Percentiles rank a stretch among this genome's conserved stretches.
These are phyloP conservation scores for Coilia nasus DNA, from an alignment of 2,797 vertebrate species.

Conservation along the genomic window DNA sequence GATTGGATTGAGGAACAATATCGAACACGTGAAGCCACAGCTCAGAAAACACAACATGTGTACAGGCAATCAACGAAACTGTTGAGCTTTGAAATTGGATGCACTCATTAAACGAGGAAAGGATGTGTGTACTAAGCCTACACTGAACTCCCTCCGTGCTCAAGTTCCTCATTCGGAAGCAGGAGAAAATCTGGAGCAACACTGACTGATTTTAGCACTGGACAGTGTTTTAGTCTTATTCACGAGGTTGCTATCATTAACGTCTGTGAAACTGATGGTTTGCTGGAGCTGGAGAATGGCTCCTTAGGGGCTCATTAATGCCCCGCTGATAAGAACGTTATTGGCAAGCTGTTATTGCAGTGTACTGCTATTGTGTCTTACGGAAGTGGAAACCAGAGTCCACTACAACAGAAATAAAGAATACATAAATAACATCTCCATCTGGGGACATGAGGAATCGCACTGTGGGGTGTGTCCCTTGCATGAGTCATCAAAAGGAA, in stretches of 20 bases:
- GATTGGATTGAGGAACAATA: not conserved
- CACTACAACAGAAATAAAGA: not conserved
- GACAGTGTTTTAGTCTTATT: not conserved
- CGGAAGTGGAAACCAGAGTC: not conserved
- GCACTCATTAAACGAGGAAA: not conserved
- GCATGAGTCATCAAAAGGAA: not conserved
- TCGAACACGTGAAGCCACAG: not conserved
- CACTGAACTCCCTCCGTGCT: not conserved
- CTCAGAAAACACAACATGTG: not conserved
- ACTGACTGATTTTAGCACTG: not conserved
- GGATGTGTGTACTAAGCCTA: not conserved
- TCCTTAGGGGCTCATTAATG: not conserved
- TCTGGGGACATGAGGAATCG: not conserved
- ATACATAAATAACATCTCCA: not conserved
- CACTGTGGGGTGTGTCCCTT: not conserved
- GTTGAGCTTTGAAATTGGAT: conserved; percentile 18
- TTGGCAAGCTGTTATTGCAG: not conserved
- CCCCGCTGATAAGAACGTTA: not conserved
- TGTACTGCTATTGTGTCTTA: not conserved
- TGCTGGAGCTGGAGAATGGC: not conserved
- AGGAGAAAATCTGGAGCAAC: not conserved
- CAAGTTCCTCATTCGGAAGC: not conserved
- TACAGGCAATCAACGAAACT: not conserved
- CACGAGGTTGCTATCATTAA: not conserved
- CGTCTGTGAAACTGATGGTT: not conserved